These are phyloP conservation scores for Odiellus spinosus DNA, from an alignment of 2,888 invertebrate species.

Conservation along the genomic window DNA sequence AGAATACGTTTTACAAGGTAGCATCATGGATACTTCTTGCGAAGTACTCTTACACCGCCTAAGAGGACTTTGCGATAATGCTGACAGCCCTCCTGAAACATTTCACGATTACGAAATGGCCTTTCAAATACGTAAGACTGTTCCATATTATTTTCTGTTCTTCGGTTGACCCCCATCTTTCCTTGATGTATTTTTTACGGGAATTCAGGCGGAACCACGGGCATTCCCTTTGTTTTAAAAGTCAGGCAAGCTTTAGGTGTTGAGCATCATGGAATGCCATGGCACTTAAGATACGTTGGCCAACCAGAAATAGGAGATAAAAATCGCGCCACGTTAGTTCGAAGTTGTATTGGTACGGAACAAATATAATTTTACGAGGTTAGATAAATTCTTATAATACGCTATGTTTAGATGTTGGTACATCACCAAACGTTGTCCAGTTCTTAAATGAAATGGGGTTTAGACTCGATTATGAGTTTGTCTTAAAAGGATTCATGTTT, in stretches of 20 bases:
- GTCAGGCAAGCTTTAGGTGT: slow-evolving; percentile 55
- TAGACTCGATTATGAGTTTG: slow-evolving; percentile 76
- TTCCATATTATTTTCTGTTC: neutral
- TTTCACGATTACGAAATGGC: slow-evolving; percentile 87
- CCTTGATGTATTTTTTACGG: neutral
- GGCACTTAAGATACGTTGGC: slow-evolving; percentile 75
- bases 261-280: slow-evolving; percentile 66
- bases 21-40: slow-evolving; percentile 75
- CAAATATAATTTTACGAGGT: no score
- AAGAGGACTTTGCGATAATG: slow-evolving; percentile 68
- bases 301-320: slow-evolving; percentile 76
- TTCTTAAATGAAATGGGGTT: slow-evolving; percentile 75
- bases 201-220: slow-evolving; percentile 13
- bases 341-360: slow-evolving; percentile 62
- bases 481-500: slow-evolving; percentile 84
- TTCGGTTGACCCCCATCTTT: neutral
- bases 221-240: slow-evolving; percentile 48
- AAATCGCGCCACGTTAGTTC: slow-evolving; percentile 69
- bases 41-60: slow-evolving; percentile 75
- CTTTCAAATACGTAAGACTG: slow-evolving; percentile 29
- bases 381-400: no score
- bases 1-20: slow-evolving; percentile 82
- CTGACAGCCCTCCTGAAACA: slow-evolving; percentile 59
- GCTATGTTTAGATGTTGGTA: slow-evolving; percentile 43
- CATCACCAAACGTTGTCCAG: slow-evolving; percentile 72